Conservation (phyloP, 1,140 invertebrate genomes). For the Ceratosolen fusciceps region DNA sequence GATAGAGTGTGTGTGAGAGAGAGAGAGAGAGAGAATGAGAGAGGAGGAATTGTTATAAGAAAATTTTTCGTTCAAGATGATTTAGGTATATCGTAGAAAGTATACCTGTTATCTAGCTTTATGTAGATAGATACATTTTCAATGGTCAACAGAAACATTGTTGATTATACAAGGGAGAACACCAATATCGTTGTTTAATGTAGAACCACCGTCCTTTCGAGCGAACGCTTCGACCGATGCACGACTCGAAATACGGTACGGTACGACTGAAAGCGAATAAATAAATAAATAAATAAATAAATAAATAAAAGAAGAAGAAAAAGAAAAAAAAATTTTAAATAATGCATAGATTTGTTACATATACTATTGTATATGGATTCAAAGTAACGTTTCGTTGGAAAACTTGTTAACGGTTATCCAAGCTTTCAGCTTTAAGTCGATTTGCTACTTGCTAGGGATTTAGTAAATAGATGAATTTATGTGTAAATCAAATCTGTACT, state of each 20-base stretch:
- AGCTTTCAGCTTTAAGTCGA: constrained; percentile 63
- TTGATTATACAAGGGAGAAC: constrained; percentile 71
- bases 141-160: constrained; percentile 65
- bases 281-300: neutral
- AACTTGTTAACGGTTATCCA: constrained; percentile 63
- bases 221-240: constrained; percentile 50
- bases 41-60: constrained; percentile 35
- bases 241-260: constrained; percentile 57
- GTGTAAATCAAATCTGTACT: constrained; percentile 45
- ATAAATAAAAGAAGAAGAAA: neutral
- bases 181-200: constrained; percentile 72
- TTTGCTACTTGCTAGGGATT: constrained; percentile 52
- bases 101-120: constrained; percentile 62
- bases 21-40: constrained; percentile 23
- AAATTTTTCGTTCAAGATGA: constrained; percentile 33
- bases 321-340: constrained; percentile 29
- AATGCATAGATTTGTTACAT: constrained; percentile 64
- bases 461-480: constrained; percentile 51
- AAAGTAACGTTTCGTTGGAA: constrained; percentile 61
- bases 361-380: constrained; percentile 71
- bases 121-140: constrained; percentile 67
- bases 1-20: constrained; percentile 35
- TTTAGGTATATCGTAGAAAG: constrained; percentile 34
- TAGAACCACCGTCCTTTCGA: constrained; percentile 59
- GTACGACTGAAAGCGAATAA: constrained; percentile 63